Conservation (phyloP, 2,888 invertebrate genomes). For the Archips xylosteana region DNA sequence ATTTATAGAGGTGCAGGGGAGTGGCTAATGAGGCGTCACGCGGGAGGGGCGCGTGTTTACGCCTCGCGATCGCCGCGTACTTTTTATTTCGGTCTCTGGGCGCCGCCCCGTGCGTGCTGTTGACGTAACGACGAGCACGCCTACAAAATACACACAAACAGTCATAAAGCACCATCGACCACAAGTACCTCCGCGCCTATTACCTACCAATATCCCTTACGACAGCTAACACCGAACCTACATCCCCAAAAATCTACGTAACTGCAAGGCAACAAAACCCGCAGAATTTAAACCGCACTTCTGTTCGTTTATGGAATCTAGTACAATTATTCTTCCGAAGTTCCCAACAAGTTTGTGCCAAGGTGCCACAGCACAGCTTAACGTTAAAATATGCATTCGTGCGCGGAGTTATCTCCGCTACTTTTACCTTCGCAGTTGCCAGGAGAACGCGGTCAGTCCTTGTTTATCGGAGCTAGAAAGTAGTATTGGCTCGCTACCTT, state of each 20-base stretch:
- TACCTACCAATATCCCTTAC: conserved; percentile 21
- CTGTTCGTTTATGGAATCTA: conserved; percentile 59
- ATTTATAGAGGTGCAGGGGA: conserved; percentile 83
- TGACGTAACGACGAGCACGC: conserved; percentile 66
- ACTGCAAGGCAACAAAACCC: conserved; percentile 42
- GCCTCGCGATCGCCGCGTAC: conserved; percentile 64
- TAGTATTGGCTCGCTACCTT: conserved; percentile 64
- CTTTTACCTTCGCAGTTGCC: conserved; percentile 66
- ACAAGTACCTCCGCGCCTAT: conserved; percentile 16
- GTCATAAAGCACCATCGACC: conserved; percentile 28
- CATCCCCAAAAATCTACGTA: conserved; percentile 42
- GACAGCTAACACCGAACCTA: conserved; percentile 35
- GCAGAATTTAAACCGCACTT: conserved; percentile 49
- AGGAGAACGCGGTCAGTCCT: conserved; percentile 63
- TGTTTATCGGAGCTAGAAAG: conserved; percentile 70
- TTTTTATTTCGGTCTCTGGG: conserved; percentile 72
- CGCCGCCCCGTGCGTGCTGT: conserved; percentile 58
- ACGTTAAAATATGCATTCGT: conserved; percentile 81
- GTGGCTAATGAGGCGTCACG: conserved; percentile 85
- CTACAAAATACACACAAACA: conserved; percentile 51
- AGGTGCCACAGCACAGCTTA: conserved; percentile 67
- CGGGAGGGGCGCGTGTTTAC: conserved; percentile 82
- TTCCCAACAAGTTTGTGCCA: conserved; percentile 76
- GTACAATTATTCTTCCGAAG: conserved; percentile 75
- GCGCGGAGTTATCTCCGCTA: conserved; percentile 75